Evolutionary conservation across 2,113 vertebrate species (phyloP).

Genomic region (Albula glossodonta): DNA sequence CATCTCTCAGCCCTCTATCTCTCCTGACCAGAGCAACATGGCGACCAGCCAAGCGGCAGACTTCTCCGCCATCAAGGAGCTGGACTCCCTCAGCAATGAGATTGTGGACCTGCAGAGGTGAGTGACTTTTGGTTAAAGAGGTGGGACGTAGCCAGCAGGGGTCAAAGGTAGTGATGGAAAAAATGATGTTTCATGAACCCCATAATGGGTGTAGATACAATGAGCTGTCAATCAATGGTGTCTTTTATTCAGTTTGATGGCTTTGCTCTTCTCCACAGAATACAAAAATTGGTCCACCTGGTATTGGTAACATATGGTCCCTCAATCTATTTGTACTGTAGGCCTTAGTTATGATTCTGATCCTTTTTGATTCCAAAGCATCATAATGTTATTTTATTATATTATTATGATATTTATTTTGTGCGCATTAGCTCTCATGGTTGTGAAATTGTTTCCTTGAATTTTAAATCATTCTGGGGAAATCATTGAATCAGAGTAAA

Average conservation of each 20-base stretch:
- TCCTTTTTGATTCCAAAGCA: too few species aligned
- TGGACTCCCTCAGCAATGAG: conserved; percentile 96
- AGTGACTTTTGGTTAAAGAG: conserved; percentile 12
- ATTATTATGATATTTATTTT: too few species aligned
- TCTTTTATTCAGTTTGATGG: too few species aligned
- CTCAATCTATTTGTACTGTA: too few species aligned
- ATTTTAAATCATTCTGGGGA: neutral
- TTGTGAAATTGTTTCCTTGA: neutral
- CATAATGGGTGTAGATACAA: too few species aligned
- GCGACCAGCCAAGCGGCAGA: conserved; percentile 81
- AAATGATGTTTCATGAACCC: too few species aligned
- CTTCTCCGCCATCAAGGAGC: conserved; percentile 98
- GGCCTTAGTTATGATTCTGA: too few species aligned
- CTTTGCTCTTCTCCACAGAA: too few species aligned
- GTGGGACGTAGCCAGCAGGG: neutral
- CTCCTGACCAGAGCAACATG: conserved; percentile 70
- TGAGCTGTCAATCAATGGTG: too few species aligned
- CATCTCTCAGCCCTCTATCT: neutral
- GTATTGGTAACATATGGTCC: too few species aligned
- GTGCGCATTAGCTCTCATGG: neutral
- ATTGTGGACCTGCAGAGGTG: conserved; percentile 96
- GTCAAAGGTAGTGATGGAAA: neutral
- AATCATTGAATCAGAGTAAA: neutral
- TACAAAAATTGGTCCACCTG: too few species aligned
- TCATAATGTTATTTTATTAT: too few species aligned